phyloP scores from a whole-genome alignment of 2,113 vertebrate species.

The Cromileptes altivelis region DNA sequence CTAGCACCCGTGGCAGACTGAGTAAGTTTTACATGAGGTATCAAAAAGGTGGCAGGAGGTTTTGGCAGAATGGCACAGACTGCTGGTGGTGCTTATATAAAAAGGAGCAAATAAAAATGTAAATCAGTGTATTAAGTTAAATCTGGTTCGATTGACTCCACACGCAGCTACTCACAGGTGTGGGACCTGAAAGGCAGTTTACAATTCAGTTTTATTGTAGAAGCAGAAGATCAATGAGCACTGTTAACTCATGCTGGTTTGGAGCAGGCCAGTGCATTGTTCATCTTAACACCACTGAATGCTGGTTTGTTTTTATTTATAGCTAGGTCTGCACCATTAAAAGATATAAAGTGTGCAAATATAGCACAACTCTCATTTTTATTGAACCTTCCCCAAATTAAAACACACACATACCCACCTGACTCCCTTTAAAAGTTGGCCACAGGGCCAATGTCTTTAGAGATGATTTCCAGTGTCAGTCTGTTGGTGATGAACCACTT shows the following conservation, averaged over 20 bases:
- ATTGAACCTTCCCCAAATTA: not conserved
- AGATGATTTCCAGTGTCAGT: not conserved
- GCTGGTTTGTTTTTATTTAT: not conserved
- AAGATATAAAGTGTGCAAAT: not conserved
- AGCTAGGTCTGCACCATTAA: too few species aligned
- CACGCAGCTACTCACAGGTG: not conserved
- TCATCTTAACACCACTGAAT: not conserved
- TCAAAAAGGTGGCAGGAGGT: not conserved
- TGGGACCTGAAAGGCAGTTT: not conserved
- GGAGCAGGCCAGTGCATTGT: not conserved
- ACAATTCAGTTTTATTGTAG: not conserved
- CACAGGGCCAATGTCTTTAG: not conserved
- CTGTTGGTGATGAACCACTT: too few species aligned
- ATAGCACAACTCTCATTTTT: not conserved
- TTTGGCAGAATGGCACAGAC: not conserved
- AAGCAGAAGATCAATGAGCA: not conserved
- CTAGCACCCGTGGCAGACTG: not conserved
- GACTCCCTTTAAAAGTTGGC: too few species aligned
- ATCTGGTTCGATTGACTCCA: not conserved
- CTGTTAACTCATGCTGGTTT: too few species aligned
- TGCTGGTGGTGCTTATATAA: not conserved
- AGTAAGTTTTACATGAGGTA: slow-evolving; percentile 1
- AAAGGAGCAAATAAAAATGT: not conserved
- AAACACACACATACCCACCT: not conserved
- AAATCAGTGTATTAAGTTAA: not conserved